Evolutionary conservation across 2,797 vertebrate genomes (phyloP), one percentile per base, ranked within the genome.

Genomic region (Spinus pinus): DNA sequence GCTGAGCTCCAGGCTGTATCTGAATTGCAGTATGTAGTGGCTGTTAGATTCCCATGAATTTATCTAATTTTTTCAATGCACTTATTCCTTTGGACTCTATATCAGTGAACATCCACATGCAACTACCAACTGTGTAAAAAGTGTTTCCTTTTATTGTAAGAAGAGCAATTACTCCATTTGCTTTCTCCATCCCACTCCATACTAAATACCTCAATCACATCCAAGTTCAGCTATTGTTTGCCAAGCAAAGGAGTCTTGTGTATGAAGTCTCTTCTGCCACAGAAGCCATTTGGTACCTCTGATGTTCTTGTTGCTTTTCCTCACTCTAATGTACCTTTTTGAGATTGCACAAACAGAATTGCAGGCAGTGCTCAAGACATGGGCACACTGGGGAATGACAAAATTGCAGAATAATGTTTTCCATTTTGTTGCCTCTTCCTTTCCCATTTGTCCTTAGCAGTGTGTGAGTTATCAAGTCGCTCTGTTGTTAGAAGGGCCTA

Each of bases 401-500:
- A 74, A 95, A 84, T 83, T 90, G 82, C 58, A 86, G 82, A 95
- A 71, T 62, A 80, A 91, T 95, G 69, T 91, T 95, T 96, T 93
- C 80, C 69, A 91, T 95, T 91, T 83, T 94, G 94, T 86, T 74
- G 61, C 77, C 70, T 91, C 58, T 95, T 86, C 53, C 73, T 78
- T 93, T 88, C 61, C 77, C 58, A 51, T 94, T 94, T 93, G 85
- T 95, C 83, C 88, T 88, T 62, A 69, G 82, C 66, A 51, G 54
- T 62, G 50, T 83, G 50, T 42, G 77, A 88, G 80, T 75, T 88
- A 93, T 89, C 94, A 78, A 86, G 85, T 64, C 18, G 2, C 51
- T 91, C 49, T 81, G 61, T 78, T 88, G 87, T 92, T 91, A 90
- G 88, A 80, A 81, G 22, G 51, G 72, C 67, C 86, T 66, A 53